phyloP scores from a whole-genome alignment of 2,113 vertebrate genomes.

The Galeopterus variegatus region DNA sequence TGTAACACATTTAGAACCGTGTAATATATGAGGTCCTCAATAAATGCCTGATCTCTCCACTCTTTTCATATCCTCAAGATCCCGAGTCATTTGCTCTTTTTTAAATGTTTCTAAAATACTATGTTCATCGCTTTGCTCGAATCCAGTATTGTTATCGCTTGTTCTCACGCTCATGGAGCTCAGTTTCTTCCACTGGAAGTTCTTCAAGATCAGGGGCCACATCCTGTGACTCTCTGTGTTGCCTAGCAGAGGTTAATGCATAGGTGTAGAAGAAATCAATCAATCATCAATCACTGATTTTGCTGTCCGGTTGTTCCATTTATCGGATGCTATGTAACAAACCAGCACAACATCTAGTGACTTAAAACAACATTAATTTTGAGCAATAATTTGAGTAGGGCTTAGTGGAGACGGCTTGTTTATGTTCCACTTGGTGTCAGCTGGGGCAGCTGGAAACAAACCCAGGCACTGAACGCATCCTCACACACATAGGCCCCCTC shows the following conservation, averaged over 20 bases:
- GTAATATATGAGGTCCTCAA: background rate
- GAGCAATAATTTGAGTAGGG: background rate
- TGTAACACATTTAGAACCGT: background rate
- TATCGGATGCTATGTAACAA: background rate
- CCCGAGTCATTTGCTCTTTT: background rate
- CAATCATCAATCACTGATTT: background rate
- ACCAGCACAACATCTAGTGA: background rate
- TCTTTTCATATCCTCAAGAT: background rate
- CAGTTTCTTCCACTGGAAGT: background rate
- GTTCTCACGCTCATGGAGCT: background rate
- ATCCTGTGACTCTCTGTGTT: background rate
- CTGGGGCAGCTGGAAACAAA: background rate
- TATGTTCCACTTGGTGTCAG: background rate
- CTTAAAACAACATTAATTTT: background rate
- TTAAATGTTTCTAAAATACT: background rate
- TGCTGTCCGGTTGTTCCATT: background rate
- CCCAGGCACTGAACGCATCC: background rate
- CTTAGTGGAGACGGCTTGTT: background rate
- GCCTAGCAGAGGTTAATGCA: background rate
- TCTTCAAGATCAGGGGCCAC: background rate
- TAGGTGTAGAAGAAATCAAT: background rate
- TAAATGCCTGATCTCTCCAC: background rate
- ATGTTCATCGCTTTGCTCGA: background rate
- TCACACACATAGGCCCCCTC: too few relatives aligned
- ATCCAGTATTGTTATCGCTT: background rate